Conservation (phyloP, 23 tunicate species). For the Halocynthia aurantium region DNA sequence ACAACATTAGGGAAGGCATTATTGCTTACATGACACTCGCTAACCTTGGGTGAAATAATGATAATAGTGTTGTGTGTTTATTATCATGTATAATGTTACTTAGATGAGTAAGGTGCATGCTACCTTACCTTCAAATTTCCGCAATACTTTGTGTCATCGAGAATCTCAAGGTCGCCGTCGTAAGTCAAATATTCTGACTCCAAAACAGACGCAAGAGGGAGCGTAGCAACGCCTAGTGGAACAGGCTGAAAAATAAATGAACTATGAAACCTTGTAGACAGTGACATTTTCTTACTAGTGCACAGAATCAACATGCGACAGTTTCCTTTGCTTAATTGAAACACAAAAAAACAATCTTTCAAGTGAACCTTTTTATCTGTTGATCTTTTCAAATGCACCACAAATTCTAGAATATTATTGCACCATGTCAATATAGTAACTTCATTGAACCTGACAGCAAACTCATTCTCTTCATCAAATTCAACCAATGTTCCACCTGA, state of each 20-base stretch:
- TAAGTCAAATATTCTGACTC: neutral
- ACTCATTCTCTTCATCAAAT: constrained; percentile 48
- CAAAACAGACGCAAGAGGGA: constrained; percentile 26
- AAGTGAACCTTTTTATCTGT: constrained; percentile 66
- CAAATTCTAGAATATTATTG: constrained; percentile 35
- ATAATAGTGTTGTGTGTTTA: neutral
- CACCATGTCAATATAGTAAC: constrained; percentile 41
- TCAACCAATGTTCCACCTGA: constrained; percentile 16
- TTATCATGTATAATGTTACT: neutral
- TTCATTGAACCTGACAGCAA: constrained; percentile 38
- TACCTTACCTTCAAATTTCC: constrained; percentile 12
- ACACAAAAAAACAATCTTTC: neutral
- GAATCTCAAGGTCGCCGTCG: neutral
- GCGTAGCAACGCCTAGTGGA: constrained; percentile 22
- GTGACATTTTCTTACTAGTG: neutral
- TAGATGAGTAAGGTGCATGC: neutral
- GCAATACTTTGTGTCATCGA: neutral
- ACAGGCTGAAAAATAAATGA: constrained; percentile 33
- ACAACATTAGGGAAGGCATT: neutral
- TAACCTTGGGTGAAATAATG: neutral
- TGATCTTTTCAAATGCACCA: constrained; percentile 34
- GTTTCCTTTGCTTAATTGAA: neutral
- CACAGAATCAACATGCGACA: too few relatives aligned
- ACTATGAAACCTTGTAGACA: neutral
- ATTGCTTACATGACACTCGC: neutral